Evolutionary conservation across 1,140 invertebrate species (phyloP), one percentile per base, ranked within the genome.

Genomic region (Coenobita brevimanus): DNA sequence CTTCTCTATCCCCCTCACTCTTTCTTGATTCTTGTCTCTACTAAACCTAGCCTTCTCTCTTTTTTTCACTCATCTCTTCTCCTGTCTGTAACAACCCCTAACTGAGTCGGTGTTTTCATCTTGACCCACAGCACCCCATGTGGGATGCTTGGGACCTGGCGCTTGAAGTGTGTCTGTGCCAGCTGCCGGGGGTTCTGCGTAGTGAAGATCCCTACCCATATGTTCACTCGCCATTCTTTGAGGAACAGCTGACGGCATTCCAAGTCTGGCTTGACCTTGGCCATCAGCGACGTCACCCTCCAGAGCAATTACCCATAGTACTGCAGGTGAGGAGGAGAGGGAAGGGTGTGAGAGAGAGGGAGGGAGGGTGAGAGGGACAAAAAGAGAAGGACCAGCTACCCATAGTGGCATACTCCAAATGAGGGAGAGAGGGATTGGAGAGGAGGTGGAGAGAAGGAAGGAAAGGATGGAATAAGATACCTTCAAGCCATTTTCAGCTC

Each of bases 171-270:
- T 98, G 97, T 91, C 94, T 99, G 71, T 95, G 96, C 82, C 98
- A 99, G 92, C 93, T 99, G 36, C 89, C 89, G 3, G 79, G 71
- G n/a, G 91, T 81, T 57, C 82, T 91, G 6, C 64, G 76, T 6
- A 60, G 83, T n/a, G 82, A 82, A 17, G 89, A 89, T 30, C 80
- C 71, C 1, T 76, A 76, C 67, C 69, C 83, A 4, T 73, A 69
- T n/a, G 83, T 93, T 21, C 97, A 98, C 92, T 95, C 97, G 89
- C 95, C 97, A 46, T 99, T 99, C 93, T 99, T 99, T 92, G 96
- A 99, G 92, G 97, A 99, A 92, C 99, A 99, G 93, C 94, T 99
- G 64, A 99, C 98, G 33, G 98, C 98, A n/a, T 99, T 99, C 93
- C 96, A 99, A 94, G 94, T 95, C 24, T 99, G 98, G 98, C 94